Evolutionary conservation across 2,888 invertebrate species (phyloP), one percentile per base, ranked within the genome.

Genomic region (Tryphoninae sp.): DNA sequence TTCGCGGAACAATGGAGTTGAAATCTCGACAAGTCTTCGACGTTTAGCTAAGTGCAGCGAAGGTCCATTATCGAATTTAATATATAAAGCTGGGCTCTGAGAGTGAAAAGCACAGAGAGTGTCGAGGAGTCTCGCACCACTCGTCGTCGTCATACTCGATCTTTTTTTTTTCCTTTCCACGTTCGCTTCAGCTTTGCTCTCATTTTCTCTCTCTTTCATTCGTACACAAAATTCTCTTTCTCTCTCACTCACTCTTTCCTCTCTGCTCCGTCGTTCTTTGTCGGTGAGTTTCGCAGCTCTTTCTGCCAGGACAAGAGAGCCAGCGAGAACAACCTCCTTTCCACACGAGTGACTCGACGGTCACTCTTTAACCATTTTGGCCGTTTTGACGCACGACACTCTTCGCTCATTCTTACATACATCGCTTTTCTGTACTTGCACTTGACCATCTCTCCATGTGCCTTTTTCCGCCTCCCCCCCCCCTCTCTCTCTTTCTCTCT

Each of bases 41-140:
- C 84, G 84, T 85, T 85, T 84, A 85, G 85, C 83, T 83, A 82
- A 86, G 84, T 84, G 84, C 84, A 83, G 73, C 80, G 81, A 64
- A 84, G 75, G 69, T 59, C 81, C 81, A 80, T 84, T 84, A 83
- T 85, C 73, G 82, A 79, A 83, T 77, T 83, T 83, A 81, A 81
- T 81, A 79, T 79, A 81, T 81, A 79, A 74, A 78, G 73, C 62
- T 64, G 67, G 76, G 76, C 55, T 51, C 62, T 23, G 53, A 69
- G 76, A 69, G 79, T 45, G 73, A 65, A 73, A 69, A 82, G 73
- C 72, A 62, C 72, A 33, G 62, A 65, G 55, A 19, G 16, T 33
- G 55, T 16, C 55, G 53, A 55, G 23, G 55, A 62, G 59, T 68
- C 81, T 49, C 73, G 61, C 51, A 62, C 76, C 77, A 78, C 78